Evolutionary conservation across 2,888 invertebrate species (phyloP), one percentile per base, ranked within the genome.

Genomic region (Perizoma flavofasciatum): DNA sequence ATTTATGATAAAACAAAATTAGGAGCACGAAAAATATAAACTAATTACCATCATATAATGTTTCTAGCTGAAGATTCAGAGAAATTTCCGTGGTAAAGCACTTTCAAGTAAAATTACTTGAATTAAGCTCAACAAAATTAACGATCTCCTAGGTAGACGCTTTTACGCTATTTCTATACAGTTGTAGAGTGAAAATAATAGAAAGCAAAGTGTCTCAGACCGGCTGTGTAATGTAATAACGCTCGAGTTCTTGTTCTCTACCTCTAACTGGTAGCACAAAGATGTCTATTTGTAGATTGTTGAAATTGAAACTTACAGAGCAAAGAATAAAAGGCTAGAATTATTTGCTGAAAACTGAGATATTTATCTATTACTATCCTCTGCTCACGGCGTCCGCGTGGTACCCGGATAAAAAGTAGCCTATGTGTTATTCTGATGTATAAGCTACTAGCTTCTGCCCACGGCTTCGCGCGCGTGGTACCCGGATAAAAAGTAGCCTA

Each of bases 161-260:
- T 22, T 22, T 22, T 22, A 22, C 22, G 22, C 22, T 22, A 22
- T 22, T 22, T 22, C 22, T 22, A 3, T 22, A 2, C 22, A 22
- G n/a, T n/a, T 45, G 41, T 10, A 6, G 10, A 40, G 53, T 48
- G 32, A 44, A 53, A 49, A 52, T 53, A 52, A 47, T 33, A 51
- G 44, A 33, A 48, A 49, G 35, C 44, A 39, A 45, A 39, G 40
- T 5, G 4, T 45, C 44, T 32, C 39, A 39, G 39, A 44, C 39
- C 48, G 54, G 49, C 49, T 49, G 54, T 54, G 40, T 53, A 46
- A 54, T 34, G 48, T 45, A 49, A 59, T 59, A 59, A 55, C 37
- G 49, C 37, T 32, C 37, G 11, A 34, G 22, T 10, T 48, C 11
- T 22, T 33, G 45, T 34, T 48, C 11, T 10, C 37, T 37, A 5